Evolutionary conservation across 2,888 invertebrate genomes (phyloP).

Genomic region (Meta bourneti): DNA sequence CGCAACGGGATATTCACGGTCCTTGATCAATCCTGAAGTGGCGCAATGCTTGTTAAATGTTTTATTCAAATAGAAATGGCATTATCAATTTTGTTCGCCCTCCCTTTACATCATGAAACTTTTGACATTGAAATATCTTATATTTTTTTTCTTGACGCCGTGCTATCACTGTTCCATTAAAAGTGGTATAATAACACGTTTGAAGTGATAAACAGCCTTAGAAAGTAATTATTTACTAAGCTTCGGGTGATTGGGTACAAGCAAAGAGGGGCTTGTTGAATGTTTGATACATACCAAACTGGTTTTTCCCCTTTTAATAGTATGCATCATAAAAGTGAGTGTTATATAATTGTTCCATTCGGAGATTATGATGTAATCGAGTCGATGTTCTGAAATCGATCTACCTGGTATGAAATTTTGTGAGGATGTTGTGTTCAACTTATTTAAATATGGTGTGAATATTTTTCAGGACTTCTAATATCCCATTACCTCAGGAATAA

Average conservation of each 20-base stretch:
- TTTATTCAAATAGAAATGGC: too few relatives aligned
- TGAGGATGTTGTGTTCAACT: too few relatives aligned
- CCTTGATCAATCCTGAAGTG: too few relatives aligned
- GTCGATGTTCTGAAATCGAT: too few relatives aligned
- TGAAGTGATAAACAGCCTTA: not conserved
- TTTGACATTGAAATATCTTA: not conserved
- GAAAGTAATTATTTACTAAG: not conserved
- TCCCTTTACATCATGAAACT: too few relatives aligned
- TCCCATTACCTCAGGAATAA: too few relatives aligned
- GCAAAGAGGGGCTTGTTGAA: not conserved
- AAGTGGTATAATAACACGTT: not conserved
- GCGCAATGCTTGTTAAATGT: too few relatives aligned
- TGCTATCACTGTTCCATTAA: not conserved
- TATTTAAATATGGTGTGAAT: too few relatives aligned
- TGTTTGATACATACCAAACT: not conserved
- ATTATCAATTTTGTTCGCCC: too few relatives aligned
- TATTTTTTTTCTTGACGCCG: not conserved
- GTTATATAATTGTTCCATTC: slow-evolving; percentile 19
- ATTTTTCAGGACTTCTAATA: too few relatives aligned
- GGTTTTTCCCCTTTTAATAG: slow-evolving; percentile 5
- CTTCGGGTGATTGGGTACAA: not conserved
- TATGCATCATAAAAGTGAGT: not conserved
- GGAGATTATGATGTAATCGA: not conserved
- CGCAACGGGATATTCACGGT: too few relatives aligned
- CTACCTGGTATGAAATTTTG: too few relatives aligned